Conservation (phyloP, 2,113 vertebrate species). For the Megaceryle maxima region DNA sequence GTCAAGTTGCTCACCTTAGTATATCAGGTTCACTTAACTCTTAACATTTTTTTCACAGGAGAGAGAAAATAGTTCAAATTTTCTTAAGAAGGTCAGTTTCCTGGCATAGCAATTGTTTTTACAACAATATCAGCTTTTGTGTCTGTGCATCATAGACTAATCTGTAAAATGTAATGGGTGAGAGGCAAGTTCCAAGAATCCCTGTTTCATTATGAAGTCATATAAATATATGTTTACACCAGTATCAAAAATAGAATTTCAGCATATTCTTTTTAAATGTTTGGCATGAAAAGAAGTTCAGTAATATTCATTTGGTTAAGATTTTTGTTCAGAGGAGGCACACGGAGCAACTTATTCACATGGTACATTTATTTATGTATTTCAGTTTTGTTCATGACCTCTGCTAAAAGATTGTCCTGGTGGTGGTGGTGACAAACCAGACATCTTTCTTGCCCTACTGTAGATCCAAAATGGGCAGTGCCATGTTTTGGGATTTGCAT, state of each 20-base stretch:
- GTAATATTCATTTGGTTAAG: background rate
- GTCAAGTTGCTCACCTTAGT: background rate
- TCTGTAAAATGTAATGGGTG: background rate
- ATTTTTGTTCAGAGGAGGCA: background rate
- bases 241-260: background rate
- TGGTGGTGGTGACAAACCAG: background rate
- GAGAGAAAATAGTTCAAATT: background rate
- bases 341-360: background rate
- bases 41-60: background rate
- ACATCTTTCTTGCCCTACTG: background rate
- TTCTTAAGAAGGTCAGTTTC: background rate
- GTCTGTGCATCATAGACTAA: background rate
- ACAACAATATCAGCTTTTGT: background rate
- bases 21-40: background rate
- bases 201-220: background rate
- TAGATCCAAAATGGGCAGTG: background rate
- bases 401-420: background rate
- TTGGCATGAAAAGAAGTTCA: background rate
- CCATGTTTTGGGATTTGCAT: background rate
- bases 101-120: background rate
- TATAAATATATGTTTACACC: background rate
- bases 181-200: background rate
- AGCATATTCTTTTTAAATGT: background rate
- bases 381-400: background rate
- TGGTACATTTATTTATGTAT: background rate